phyloP scores from a whole-genome alignment of 2,888 invertebrate species.

The Eilema sororculum region DNA sequence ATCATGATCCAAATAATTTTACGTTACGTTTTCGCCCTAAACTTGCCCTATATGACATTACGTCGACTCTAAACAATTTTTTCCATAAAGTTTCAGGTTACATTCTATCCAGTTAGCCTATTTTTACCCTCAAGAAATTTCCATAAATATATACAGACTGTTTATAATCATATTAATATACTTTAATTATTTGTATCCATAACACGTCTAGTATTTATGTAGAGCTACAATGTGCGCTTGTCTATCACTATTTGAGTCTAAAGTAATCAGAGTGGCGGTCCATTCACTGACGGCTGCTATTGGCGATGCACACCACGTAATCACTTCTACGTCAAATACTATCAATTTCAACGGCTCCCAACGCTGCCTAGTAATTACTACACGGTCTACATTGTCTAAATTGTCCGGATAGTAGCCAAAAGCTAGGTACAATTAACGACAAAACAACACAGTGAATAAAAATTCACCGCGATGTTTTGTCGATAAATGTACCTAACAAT shows the following conservation, averaged over 20 bases:
- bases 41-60: too few relatives aligned
- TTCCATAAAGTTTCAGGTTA: not conserved
- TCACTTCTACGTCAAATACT: slow-evolving; percentile 51
- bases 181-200: not conserved
- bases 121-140: not conserved
- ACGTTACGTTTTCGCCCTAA: too few relatives aligned
- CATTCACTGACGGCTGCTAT: slow-evolving; percentile 59
- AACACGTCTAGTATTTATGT: slow-evolving; percentile 37
- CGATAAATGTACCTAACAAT: not conserved
- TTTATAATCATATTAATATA: not conserved
- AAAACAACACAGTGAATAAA: too few relatives aligned
- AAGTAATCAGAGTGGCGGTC: slow-evolving; percentile 66
- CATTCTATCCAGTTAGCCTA: too few relatives aligned
- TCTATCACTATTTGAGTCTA: slow-evolving; percentile 67
- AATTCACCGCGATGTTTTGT: not conserved
- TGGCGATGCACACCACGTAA: slow-evolving; percentile 51
- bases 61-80: not conserved
- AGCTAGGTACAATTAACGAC: too few relatives aligned
- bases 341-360: slow-evolving; percentile 43
- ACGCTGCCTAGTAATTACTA: slow-evolving; percentile 39
- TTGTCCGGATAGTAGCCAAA: not conserved
- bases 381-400: slow-evolving; percentile 28
- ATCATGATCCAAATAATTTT: too few relatives aligned
- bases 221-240: slow-evolving; percentile 47
- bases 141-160: not conserved